Conservation (phyloP, 2,888 invertebrate genomes). For the Chaetoderma sp. region DNA sequence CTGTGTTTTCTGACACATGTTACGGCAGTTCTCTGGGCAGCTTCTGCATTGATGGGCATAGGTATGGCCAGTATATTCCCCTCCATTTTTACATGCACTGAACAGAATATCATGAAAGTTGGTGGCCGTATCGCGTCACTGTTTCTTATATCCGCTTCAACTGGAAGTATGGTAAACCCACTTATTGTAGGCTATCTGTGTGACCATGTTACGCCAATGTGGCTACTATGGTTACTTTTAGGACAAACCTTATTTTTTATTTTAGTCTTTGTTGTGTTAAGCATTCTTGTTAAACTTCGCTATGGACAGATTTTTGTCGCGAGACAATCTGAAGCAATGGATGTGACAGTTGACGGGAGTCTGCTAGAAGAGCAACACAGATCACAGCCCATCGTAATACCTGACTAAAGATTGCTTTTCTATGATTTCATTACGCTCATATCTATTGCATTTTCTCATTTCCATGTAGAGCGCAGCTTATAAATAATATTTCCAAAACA, state of each 20-base stretch:
- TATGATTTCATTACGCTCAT: too few relatives aligned
- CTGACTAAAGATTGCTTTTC: too few relatives aligned
- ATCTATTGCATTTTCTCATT: too few relatives aligned
- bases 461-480: too few relatives aligned
- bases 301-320: too few relatives aligned
- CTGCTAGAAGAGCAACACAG: too few relatives aligned
- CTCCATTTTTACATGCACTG: slow-evolving; percentile 68
- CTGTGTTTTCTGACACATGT: slow-evolving; percentile 45
- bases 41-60: slow-evolving; percentile 61
- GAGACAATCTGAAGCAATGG: too few relatives aligned
- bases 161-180: slow-evolving; percentile 67
- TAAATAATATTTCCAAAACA: too few relatives aligned
- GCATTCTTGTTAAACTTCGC: not conserved
- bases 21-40: slow-evolving; percentile 59
- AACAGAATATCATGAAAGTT: slow-evolving; percentile 63
- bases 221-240: slow-evolving; percentile 60
- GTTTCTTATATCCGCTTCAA: slow-evolving; percentile 65
- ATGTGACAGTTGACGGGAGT: too few relatives aligned
- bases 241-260: slow-evolving; percentile 44
- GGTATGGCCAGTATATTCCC: slow-evolving; percentile 70
- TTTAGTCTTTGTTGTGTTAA: slow-evolving; percentile 37
- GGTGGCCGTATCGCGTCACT: slow-evolving; percentile 67
- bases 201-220: slow-evolving; percentile 53
- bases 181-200: slow-evolving; percentile 63
- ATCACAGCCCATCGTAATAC: too few relatives aligned